phyloP scores from a whole-genome alignment of 2,113 vertebrate genomes.

The Crocuta crocuta region DNA sequence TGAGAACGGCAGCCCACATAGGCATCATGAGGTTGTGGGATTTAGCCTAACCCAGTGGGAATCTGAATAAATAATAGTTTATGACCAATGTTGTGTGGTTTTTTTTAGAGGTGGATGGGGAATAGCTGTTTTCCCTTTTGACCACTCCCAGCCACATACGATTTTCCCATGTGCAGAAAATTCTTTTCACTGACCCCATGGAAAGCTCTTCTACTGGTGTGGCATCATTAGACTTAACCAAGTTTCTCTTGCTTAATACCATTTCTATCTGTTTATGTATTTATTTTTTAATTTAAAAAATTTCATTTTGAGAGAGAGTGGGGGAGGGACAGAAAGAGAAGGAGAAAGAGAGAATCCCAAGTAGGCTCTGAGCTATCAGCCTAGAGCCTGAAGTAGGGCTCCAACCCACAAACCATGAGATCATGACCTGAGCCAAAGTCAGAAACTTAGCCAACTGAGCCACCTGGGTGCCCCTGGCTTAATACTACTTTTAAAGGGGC shows the following conservation, averaged over 20 bases:
- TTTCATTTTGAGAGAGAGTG: too few species aligned
- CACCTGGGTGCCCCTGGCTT: neutral
- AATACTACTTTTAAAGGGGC: neutral
- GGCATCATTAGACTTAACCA: neutral
- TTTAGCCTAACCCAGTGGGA: neutral
- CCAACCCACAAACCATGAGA: too few species aligned
- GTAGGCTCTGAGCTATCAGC: too few species aligned
- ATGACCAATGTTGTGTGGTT: neutral
- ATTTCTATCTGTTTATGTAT: neutral
- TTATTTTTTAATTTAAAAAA: too few species aligned
- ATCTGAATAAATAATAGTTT: neutral
- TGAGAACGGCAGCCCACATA: neutral
- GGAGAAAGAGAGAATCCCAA: too few species aligned
- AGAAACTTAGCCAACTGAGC: too few species aligned
- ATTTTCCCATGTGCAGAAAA: neutral
- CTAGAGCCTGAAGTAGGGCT: too few species aligned
- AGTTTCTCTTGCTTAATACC: neutral
- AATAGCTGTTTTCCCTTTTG: neutral
- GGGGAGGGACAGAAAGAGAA: too few species aligned
- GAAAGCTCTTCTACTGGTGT: neutral
- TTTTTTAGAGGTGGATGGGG: neutral
- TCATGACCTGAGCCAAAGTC: too few species aligned
- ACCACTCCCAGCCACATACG: neutral
- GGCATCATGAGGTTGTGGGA: neutral
- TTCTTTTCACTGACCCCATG: neutral